Conservation (phyloP, 2,113 vertebrate species). For the Lanius ludovicianus region DNA sequence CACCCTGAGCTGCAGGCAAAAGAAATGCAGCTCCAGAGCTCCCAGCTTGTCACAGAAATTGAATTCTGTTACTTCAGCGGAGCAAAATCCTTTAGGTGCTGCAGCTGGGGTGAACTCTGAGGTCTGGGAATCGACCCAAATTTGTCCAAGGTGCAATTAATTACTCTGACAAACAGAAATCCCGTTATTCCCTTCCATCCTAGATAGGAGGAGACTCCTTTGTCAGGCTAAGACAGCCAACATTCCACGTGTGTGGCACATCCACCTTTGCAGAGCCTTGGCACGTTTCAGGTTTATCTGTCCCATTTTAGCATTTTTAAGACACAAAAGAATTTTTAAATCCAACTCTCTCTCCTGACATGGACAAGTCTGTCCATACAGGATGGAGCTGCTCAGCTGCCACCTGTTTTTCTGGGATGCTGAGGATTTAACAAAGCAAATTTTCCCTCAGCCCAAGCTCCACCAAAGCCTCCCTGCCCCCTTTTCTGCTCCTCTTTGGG, state of each 20-base stretch:
- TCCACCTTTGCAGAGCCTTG: not conserved
- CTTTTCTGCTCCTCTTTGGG: not conserved
- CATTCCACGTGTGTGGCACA: accelerated
- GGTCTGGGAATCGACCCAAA: not conserved
- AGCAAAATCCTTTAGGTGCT: not conserved
- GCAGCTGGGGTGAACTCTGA: not conserved
- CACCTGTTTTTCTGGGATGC: not conserved
- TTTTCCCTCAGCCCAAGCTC: not conserved
- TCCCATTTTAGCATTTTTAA: not conserved
- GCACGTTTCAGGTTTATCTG: not conserved
- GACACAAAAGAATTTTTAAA: not conserved
- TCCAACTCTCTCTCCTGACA: not conserved
- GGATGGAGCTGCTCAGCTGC: not conserved
- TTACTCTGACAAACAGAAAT: not conserved
- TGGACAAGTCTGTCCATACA: not conserved
- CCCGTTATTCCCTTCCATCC: not conserved
- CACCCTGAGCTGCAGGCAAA: not conserved
- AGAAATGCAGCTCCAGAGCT: not conserved
- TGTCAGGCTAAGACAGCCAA: not conserved
- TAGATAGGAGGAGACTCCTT: not conserved
- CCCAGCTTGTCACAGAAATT: not conserved
- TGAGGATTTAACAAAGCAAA: not conserved
- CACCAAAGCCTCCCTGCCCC: too few species aligned
- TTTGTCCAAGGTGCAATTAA: not conserved
- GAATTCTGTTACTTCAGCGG: not conserved